Evolutionary conservation across 2,113 vertebrate genomes (phyloP).

Genomic region (Antigone vipio): DNA sequence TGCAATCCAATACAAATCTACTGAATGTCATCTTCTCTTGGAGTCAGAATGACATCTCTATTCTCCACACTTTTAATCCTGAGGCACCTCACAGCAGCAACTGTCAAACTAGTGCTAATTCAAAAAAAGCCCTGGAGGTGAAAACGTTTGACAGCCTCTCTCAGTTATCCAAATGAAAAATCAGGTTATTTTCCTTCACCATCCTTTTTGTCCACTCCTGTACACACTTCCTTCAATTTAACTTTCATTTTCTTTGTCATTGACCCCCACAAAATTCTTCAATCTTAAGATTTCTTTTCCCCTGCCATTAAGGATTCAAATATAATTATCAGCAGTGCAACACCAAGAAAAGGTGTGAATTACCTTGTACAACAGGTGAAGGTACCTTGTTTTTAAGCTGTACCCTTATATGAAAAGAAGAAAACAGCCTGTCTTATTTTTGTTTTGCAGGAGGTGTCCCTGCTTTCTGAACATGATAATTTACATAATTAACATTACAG

Average conservation of each 20-base stretch:
- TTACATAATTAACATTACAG: background rate
- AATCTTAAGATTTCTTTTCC: background rate
- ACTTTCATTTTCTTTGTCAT: background rate
- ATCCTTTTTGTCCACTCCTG: background rate
- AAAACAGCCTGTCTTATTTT: background rate
- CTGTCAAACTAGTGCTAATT: constrained; percentile 64
- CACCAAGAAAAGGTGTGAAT: background rate
- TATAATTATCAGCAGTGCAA: background rate
- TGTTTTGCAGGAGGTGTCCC: background rate
- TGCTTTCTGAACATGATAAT: background rate
- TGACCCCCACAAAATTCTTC: background rate
- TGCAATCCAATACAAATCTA: constrained; percentile 53
- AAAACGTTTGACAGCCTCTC: constrained; percentile 30
- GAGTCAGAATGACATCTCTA: constrained; percentile 62
- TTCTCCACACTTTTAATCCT: constrained; percentile 67
- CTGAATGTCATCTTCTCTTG: constrained; percentile 61
- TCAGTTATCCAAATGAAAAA: constrained; percentile 49
- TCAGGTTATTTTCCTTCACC: constrained; percentile 14
- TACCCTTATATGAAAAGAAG: background rate
- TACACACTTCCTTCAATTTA: background rate
- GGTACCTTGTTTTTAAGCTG: background rate
- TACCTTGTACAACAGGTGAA: background rate
- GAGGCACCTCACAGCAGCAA: constrained; percentile 59
- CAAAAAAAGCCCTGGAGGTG: constrained; percentile 59
- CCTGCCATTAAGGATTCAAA: background rate